Percentiles rank a stretch among this genome's conserved stretches.
Conservation (phyloP, 37 sponge, comb jelly and placozoan species). For the Haliclona indistincta region DNA sequence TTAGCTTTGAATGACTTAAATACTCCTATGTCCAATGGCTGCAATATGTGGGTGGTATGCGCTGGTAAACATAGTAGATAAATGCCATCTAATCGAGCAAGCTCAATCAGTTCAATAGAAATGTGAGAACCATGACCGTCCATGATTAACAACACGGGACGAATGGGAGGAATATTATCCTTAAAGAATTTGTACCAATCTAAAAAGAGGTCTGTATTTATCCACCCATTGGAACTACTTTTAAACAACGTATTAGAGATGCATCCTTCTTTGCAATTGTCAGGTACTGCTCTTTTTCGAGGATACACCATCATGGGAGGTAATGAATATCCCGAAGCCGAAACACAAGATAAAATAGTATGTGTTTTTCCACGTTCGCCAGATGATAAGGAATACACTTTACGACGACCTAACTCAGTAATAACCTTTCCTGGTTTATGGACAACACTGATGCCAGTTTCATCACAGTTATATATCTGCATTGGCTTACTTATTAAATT, state of each 20-base stretch:
- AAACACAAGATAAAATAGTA: constrained; percentile 41
- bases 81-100: constrained; percentile 38
- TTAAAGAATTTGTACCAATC: constrained; percentile 53
- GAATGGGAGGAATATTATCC: constrained; percentile 11
- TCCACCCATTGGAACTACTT: constrained; percentile 33
- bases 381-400: constrained; percentile 39
- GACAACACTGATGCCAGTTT: constrained; percentile 32
- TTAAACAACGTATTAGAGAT: constrained; percentile 30
- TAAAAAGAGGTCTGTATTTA: constrained; percentile 12
- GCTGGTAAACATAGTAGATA: constrained; percentile 50
- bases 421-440: constrained; percentile 34
- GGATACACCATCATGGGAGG: constrained; percentile 56
- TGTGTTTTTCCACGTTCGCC: constrained; percentile 51
- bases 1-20: constrained; percentile 46
- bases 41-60: constrained; percentile 56
- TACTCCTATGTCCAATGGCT: constrained; percentile 52
- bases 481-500: constrained; percentile 42
- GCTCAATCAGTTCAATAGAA: constrained; percentile 40
- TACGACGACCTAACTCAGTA: neutral
- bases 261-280: constrained; percentile 16
- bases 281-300: constrained; percentile 14
- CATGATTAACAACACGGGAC: constrained; percentile 30
- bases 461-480: constrained; percentile 47
- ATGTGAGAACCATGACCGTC: constrained; percentile 60
- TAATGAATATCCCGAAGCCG: constrained; percentile 30